Conservation (phyloP, 2,113 vertebrate species). For the Gymnarchus niloticus region DNA sequence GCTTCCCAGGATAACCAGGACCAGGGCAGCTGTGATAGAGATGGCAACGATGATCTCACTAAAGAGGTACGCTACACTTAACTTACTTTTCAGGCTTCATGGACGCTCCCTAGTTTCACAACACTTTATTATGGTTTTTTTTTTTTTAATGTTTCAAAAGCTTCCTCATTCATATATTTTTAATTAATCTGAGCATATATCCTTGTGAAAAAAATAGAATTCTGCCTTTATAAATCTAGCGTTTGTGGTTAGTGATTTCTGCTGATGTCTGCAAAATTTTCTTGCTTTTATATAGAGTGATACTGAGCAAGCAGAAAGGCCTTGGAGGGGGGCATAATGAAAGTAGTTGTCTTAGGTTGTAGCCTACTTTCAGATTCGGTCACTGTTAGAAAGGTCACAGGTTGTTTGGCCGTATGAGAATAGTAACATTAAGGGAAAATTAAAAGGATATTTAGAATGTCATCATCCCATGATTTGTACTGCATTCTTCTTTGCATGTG, state of each 20-base stretch:
- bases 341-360: neutral
- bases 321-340: neutral
- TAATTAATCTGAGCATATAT: neutral
- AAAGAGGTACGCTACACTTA: conserved; percentile 77
- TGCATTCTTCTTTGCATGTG: neutral
- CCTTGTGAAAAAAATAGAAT: neutral
- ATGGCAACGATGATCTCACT: conserved; percentile 71
- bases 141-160: neutral
- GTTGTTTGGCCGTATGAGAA: neutral
- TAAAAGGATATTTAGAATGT: neutral
- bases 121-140: too few species aligned
- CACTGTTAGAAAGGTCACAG: neutral
- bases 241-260: neutral
- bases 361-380: neutral
- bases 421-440: neutral
- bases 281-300: neutral
- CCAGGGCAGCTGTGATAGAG: conserved; percentile 50
- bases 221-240: neutral
- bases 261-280: neutral
- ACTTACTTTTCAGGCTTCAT: neutral
- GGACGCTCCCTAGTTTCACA: too few species aligned
- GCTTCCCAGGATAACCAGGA: conserved; percentile 76
- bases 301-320: neutral
- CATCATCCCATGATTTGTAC: neutral
- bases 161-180: neutral